These are phyloP conservation scores for Macrosteles quadrilineatus DNA, from an alignment of 1,140 invertebrate species.

Conservation along the genomic window DNA sequence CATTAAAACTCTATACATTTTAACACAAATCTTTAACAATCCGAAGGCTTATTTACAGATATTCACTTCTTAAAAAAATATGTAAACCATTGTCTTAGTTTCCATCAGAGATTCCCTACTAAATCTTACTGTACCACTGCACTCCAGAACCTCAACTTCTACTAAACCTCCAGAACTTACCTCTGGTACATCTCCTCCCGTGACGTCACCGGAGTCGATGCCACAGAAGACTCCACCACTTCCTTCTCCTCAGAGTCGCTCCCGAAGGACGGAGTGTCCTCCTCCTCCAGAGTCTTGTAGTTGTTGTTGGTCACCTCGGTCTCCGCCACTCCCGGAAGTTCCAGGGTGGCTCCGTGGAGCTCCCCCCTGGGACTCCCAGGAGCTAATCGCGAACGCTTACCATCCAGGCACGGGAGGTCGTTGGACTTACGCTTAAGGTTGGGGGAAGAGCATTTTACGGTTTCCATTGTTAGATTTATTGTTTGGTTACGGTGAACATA, in stretches of 20 bases:
- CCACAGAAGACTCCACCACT: background rate
- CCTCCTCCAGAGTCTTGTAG: conserved; percentile 18
- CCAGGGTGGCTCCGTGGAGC: background rate
- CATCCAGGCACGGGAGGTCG: background rate
- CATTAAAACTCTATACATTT: too few species aligned
- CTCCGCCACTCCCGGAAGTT: background rate
- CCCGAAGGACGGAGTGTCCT: conserved; percentile 11
- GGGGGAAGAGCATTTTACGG: background rate
- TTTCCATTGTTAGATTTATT: conserved; percentile 1
- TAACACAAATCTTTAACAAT: too few species aligned
- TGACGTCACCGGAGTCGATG: background rate
- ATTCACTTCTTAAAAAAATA: too few species aligned
- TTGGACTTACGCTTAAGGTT: conserved; percentile 12
- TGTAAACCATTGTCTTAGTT: too few species aligned
- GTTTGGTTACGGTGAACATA: too few species aligned
- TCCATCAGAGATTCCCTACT: too few species aligned
- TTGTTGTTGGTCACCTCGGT: conserved; percentile 16
- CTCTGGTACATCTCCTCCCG: conserved; percentile 5
- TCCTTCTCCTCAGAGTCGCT: conserved; percentile 10
- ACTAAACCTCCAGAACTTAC: background rate
- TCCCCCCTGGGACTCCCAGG: background rate
- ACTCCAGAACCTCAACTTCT: too few species aligned
- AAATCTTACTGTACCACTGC: too few species aligned
- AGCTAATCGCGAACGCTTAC: background rate
- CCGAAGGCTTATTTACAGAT: too few species aligned